Evolutionary conservation across 1,140 invertebrate species (phyloP).

Genomic region (Heliconius himera): DNA sequence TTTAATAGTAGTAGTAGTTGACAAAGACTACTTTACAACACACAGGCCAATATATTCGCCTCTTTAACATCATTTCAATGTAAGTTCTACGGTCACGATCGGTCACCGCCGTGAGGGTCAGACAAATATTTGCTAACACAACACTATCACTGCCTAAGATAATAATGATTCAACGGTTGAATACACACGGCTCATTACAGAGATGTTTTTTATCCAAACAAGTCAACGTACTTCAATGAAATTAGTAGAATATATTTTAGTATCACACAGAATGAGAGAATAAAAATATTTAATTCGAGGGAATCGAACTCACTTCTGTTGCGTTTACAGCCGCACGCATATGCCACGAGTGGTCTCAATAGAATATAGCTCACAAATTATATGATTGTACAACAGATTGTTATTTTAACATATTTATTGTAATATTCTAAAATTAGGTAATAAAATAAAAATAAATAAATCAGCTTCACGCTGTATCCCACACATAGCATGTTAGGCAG

Average conservation of each 20-base stretch:
- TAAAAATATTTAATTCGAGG: too few relatives aligned
- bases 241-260: not conserved
- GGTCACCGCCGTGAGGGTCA: conserved; percentile 13
- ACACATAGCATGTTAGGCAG: too few relatives aligned
- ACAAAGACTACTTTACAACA: not conserved
- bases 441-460: not conserved
- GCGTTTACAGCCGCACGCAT: too few relatives aligned
- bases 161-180: conserved; percentile 28
- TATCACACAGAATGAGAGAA: too few relatives aligned
- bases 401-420: not conserved
- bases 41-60: too few relatives aligned
- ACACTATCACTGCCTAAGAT: conserved; percentile 29
- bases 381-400: not conserved
- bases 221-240: not conserved
- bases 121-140: conserved; percentile 30
- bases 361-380: not conserved
- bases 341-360: too few relatives aligned
- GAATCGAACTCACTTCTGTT: too few relatives aligned
- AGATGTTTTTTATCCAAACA: conserved; percentile 11
- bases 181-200: conserved; percentile 14
- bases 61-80: not conserved
- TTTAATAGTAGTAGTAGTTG: too few relatives aligned
- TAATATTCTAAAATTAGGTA: not conserved
- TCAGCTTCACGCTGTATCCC: too few relatives aligned
- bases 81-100: not conserved